Percentiles rank a stretch among this genome's conserved stretches.
Evolutionary conservation across 2,797 vertebrate genomes (phyloP).

Genomic region (Sebastes steindachneri): DNA sequence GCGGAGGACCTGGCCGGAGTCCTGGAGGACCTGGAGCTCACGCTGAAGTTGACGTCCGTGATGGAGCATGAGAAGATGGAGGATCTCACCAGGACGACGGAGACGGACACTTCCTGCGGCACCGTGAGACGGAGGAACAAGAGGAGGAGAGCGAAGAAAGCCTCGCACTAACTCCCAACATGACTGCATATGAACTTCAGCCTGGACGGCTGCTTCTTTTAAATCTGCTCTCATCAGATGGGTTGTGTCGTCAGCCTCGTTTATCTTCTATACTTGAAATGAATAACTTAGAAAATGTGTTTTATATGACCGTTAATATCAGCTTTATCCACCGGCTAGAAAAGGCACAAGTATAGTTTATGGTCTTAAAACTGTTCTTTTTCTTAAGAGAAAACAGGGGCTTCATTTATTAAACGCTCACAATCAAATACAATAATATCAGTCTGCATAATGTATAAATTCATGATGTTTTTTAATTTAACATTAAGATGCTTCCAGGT

Average conservation of each 20-base stretch:
- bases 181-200: neutral
- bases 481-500: neutral
- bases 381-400: neutral
- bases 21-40: slow-evolving; percentile 75
- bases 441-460: neutral
- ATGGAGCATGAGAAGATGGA: slow-evolving; percentile 59
- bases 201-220: neutral
- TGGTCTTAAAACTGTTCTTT: neutral
- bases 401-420: neutral
- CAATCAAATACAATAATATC: neutral
- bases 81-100: slow-evolving; percentile 1
- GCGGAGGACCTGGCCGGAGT: slow-evolving; percentile 73
- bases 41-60: slow-evolving; percentile 40
- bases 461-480: neutral
- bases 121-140: slow-evolving; percentile 67
- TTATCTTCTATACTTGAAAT: slow-evolving; percentile 14
- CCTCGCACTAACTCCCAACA: slow-evolving; percentile 31
- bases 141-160: slow-evolving; percentile 61
- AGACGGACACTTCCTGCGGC: slow-evolving; percentile 1
- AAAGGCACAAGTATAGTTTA: neutral
- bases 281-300: neutral
- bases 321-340: neutral
- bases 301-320: neutral
- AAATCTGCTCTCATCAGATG: neutral
- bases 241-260: neutral